Conservation (phyloP, 2,797 vertebrate species). For the Carduelis carduelis region DNA sequence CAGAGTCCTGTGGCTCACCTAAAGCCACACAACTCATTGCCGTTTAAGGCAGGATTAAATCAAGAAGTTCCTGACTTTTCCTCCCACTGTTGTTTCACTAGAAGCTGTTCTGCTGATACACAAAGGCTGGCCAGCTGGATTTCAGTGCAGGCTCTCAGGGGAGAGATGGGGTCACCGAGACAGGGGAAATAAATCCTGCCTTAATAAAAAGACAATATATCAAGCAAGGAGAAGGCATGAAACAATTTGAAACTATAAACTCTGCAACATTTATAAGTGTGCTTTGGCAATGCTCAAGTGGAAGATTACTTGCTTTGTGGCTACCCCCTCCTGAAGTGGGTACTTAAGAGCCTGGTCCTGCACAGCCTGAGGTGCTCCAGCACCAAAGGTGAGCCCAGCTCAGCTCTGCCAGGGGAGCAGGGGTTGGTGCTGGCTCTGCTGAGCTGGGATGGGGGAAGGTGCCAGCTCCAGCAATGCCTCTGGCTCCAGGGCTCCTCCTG, state of each 20-base stretch:
- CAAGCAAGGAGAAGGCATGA: not conserved
- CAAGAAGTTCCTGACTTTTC: not conserved
- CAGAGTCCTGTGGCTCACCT: not conserved
- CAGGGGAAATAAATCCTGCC: not conserved
- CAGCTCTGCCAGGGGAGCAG: not conserved
- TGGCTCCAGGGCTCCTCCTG: not conserved
- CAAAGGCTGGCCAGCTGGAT: not conserved
- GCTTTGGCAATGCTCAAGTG: not conserved
- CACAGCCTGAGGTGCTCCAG: not conserved
- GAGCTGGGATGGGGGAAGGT: not conserved
- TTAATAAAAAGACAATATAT: not conserved
- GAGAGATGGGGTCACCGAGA: conserved; percentile 3
- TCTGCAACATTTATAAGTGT: not conserved
- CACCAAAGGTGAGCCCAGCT: not conserved
- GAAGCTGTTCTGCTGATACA: not conserved
- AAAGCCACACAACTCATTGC: not conserved
- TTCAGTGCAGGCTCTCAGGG: not conserved
- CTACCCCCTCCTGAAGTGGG: not conserved
- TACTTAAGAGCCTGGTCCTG: not conserved
- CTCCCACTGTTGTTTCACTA: not conserved
- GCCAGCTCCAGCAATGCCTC: not conserved
- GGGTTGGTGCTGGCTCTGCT: not conserved
- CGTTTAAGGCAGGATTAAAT: not conserved
- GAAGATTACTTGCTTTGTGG: not conserved
- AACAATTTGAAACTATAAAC: not conserved